These are phyloP conservation scores for Apogon hyalosoma DNA, from an alignment of 2,797 vertebrate genomes.

Conservation along the genomic window DNA sequence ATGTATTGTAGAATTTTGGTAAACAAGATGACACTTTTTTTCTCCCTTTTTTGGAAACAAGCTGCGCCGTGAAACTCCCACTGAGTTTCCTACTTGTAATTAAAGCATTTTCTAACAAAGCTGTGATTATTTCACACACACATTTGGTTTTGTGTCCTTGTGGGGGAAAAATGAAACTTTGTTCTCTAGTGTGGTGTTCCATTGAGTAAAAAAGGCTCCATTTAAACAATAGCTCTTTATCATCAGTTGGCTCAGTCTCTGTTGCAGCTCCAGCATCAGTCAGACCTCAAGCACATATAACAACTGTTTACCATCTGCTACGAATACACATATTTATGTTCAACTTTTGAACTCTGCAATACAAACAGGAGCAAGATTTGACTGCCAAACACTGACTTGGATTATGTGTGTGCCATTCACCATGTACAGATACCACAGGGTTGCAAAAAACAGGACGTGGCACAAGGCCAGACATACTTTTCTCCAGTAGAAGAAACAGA, in stretches of 20 bases:
- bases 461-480: too few relatives aligned
- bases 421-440: too few relatives aligned
- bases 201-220: constrained; percentile 48
- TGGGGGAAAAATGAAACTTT: constrained; percentile 30
- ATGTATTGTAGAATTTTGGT: constrained; percentile 16
- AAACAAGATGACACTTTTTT: constrained; percentile 9
- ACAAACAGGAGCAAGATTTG: not conserved
- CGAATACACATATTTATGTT: constrained; percentile 20
- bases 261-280: constrained; percentile 46
- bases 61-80: constrained; percentile 36
- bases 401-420: not conserved
- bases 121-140: constrained; percentile 24
- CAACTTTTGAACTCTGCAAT: not conserved
- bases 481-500: too few relatives aligned
- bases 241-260: constrained; percentile 38
- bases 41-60: not conserved
- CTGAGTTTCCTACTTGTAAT: constrained; percentile 37
- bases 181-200: constrained; percentile 45
- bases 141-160: constrained; percentile 39
- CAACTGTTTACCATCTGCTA: constrained; percentile 62
- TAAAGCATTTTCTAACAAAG: constrained; percentile 45
- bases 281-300: constrained; percentile 48
- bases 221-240: constrained; percentile 52
- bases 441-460: too few relatives aligned
- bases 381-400: not conserved